Conservation (phyloP, 30 jellyfish, hydroid and myxozoan genomes). For the Aurelia aurita region DNA sequence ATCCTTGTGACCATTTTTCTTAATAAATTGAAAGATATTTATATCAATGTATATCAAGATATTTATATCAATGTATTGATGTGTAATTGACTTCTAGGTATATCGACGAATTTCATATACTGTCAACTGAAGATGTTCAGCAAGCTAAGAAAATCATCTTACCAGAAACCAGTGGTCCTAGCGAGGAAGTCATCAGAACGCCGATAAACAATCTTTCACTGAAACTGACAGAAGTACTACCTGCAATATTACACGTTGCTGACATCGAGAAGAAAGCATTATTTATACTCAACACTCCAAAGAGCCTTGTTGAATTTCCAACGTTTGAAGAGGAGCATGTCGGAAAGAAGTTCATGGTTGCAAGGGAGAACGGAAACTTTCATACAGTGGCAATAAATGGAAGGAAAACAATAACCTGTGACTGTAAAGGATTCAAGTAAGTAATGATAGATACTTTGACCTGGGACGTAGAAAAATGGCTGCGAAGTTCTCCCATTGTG, state of each 20-base stretch:
- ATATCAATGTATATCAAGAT: too few species aligned
- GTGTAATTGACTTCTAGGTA: too few species aligned
- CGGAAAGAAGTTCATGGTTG: background rate
- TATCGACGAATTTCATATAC: too few species aligned
- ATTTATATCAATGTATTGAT: too few species aligned
- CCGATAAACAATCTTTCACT: slow-evolving; percentile 1
- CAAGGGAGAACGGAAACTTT: background rate
- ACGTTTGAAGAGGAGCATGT: background rate
- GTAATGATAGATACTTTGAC: too few species aligned
- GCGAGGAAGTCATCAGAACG: background rate
- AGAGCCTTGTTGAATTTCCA: background rate
- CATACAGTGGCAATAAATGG: background rate
- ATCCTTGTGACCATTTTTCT: too few species aligned
- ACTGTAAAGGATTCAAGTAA: background rate
- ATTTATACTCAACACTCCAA: background rate
- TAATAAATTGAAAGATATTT: too few species aligned
- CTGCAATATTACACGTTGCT: background rate
- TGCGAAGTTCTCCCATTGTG: too few species aligned
- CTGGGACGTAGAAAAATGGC: too few species aligned
- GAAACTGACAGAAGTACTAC: background rate
- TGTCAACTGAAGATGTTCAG: too few species aligned
- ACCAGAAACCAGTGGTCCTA: background rate
- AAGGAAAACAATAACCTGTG: background rate
- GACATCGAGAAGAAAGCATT: background rate
- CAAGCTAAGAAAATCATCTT: too few species aligned